Base-by-base conservation (phyloP, 2,797 vertebrate genomes). In the Falco rusticolus region DNA sequence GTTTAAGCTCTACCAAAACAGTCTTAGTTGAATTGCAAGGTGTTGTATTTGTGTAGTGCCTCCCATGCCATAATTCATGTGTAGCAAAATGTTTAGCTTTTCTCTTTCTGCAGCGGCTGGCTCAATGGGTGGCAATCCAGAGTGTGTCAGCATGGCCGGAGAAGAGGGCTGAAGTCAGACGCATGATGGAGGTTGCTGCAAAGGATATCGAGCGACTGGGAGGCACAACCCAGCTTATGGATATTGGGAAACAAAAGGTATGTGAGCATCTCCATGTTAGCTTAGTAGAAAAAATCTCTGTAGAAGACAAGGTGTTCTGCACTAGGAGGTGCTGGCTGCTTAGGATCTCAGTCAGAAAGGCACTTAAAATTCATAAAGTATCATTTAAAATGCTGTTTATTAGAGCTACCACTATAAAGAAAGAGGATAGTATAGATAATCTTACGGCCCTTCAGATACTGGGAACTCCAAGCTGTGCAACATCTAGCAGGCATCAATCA, bases 131-230 rank as follows among this genome's bases (percentile, higher is more conserved):
- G 68, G 98, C 94, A 2, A 98, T 99, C 79, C 99, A 99, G 98
- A 99, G 99, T 2, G 99, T 99, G 76, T 99, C 99, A 3, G 98
- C 99, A 1, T 99, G 98, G 99, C 98, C 99, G 0, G 99, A 99
- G 97, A 99, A 99, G 94, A 98, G 99, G 5, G 98, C 82, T 0
- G 99, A 99, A 76, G 99, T 99, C 98, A 98, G 94, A n/a, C 98
- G 16, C 95, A 99, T 99, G 99, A 99, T 99, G 98, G 98, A 99
- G 84, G 98, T 99, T 33, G 99, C 98, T 1, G 99, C 98, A 0
- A 98, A 98, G 26, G 99, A 99, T 50, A 98, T 99, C 2, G 97
- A 98, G 95, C 98, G 92, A 26, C 97, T 99, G 68, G 99, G 99
- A 15, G 99, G 99, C 70, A 98, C 98, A 0, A 97, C 98, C 71